Conservation (phyloP, 2,797 vertebrate genomes). For the Setipinna tenuifilis region DNA sequence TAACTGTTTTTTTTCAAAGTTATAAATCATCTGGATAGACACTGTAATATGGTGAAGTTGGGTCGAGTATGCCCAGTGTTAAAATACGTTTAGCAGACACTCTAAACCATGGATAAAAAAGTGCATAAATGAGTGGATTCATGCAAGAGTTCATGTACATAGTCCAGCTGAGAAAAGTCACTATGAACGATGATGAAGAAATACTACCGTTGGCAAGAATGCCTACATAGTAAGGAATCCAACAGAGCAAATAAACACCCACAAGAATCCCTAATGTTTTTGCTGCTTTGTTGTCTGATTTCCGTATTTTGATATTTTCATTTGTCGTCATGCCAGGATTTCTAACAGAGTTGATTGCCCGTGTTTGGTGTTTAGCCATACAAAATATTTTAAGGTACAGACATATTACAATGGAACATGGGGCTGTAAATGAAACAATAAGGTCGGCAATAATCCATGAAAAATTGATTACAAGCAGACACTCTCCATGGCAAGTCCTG, state of each 20-base stretch:
- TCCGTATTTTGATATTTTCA: constrained; percentile 27
- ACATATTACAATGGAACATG: constrained; percentile 56
- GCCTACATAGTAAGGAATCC: constrained; percentile 63
- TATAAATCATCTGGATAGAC: neutral
- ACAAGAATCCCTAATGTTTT: constrained; percentile 62
- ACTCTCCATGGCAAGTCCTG: constrained; percentile 60
- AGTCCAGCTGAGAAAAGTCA: constrained; percentile 58
- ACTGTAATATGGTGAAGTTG: neutral
- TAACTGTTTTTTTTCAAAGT: too few species aligned
- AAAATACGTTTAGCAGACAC: constrained; percentile 59
- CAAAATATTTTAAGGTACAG: constrained; percentile 64
- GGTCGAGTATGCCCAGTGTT: constrained; percentile 58
- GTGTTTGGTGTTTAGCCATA: constrained; percentile 59
- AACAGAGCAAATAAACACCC: constrained; percentile 59
- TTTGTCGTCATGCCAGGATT: constrained; percentile 34
- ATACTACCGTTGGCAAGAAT: constrained; percentile 49
- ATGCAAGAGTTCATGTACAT: constrained; percentile 64
- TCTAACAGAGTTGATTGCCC: constrained; percentile 37
- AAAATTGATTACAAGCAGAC: constrained; percentile 52
- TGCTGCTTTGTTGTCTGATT: constrained; percentile 66
- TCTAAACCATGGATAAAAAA: constrained; percentile 70
- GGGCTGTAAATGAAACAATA: constrained; percentile 56
- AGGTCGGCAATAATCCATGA: constrained; percentile 53
- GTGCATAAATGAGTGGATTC: constrained; percentile 66
- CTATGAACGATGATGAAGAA: constrained; percentile 40